Conservation (phyloP, 2,113 vertebrate genomes). For the Archilochus colubris region DNA sequence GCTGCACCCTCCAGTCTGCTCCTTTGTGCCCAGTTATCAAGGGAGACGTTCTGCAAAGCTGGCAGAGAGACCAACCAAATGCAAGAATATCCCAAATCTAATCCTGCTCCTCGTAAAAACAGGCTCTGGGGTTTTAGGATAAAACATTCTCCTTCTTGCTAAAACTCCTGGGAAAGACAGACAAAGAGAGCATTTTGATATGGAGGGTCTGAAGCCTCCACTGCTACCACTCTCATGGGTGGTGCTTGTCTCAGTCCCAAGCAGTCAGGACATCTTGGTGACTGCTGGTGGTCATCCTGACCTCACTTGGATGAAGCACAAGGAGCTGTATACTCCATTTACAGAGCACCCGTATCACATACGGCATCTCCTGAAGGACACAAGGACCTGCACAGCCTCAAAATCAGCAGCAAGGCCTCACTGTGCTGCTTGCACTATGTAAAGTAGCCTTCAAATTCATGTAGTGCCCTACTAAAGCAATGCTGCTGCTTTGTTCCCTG, state of each 20-base stretch:
- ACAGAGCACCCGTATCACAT: not conserved
- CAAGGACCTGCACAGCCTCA: not conserved
- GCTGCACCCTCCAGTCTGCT: rapidly evolving
- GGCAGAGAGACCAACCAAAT: not conserved
- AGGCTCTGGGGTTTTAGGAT: not conserved
- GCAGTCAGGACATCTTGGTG: not conserved
- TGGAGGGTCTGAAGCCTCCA: not conserved
- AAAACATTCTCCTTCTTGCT: not conserved
- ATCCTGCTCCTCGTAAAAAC: not conserved
- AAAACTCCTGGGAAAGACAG: not conserved
- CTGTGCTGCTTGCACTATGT: not conserved
- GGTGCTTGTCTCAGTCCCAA: not conserved
- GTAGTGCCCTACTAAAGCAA: not conserved
- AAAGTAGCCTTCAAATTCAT: not conserved
- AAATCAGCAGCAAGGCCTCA: not conserved
- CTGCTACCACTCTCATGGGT: not conserved
- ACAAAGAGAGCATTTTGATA: rapidly evolving
- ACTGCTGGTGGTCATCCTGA: not conserved
- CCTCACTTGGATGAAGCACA: not conserved
- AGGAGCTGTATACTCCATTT: not conserved
- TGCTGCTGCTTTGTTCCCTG: not conserved
- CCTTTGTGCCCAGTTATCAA: not conserved
- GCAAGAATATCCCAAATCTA: not conserved
- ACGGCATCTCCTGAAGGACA: rapidly evolving
- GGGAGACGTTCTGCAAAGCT: not conserved